phyloP scores from a whole-genome alignment of 2,888 invertebrate species.

The Pseudoips prasinana region DNA sequence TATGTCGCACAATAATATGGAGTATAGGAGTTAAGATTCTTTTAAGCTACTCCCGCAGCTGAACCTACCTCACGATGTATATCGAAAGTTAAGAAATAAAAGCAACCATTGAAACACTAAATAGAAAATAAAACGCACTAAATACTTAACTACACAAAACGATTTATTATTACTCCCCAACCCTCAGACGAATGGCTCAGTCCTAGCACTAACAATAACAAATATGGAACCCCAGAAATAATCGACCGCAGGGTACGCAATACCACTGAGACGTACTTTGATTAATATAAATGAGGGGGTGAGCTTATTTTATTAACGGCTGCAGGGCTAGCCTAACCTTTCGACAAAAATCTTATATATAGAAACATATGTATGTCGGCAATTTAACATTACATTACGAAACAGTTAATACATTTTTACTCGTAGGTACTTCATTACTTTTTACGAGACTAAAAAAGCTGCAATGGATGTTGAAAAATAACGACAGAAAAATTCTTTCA shows the following conservation, averaged over 20 bases:
- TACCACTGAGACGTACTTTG: conserved; percentile 41
- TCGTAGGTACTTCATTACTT: too few species aligned
- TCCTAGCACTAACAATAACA: conserved; percentile 35
- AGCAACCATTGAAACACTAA: too few species aligned
- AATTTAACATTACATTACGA: too few species aligned
- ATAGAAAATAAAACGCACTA: too few species aligned
- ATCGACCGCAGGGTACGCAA: conserved; percentile 41
- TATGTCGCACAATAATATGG: too few species aligned
- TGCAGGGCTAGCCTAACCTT: conserved; percentile 23
- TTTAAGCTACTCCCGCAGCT: too few species aligned
- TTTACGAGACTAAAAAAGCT: too few species aligned
- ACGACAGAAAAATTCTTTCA: conserved; percentile 23
- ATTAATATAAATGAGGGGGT: conserved; percentile 57
- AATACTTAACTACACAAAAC: background rate
- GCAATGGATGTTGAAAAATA: conserved; percentile 11
- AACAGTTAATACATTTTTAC: too few species aligned
- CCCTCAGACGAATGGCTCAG: conserved; percentile 25
- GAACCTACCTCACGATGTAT: too few species aligned
- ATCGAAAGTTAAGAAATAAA: too few species aligned
- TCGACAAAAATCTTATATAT: conserved; percentile 28
- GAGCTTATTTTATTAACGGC: conserved; percentile 52
- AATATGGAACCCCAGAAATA: conserved; percentile 45
- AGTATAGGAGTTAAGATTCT: too few species aligned
- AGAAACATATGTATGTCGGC: too few species aligned
- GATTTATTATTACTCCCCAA: conserved; percentile 14